A percentile compares a stretch with the other conserved stretches of the same genome.
These are phyloP conservation scores for Acanthopleura granulata DNA, from an alignment of 2,888 invertebrate species.

Conservation along the genomic window DNA sequence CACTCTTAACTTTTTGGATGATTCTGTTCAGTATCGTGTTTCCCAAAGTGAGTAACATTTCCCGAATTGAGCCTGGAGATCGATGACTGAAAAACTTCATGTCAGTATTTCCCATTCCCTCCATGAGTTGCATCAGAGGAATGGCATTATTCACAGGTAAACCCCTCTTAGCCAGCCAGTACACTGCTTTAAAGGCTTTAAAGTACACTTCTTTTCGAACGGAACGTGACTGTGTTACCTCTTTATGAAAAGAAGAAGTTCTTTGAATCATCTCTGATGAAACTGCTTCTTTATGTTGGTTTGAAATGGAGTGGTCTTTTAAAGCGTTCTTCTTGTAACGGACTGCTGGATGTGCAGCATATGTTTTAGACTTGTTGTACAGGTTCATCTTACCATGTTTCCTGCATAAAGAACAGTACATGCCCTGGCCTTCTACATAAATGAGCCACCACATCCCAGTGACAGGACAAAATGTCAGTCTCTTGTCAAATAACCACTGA, in stretches of 20 bases:
- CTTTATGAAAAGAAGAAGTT: not conserved
- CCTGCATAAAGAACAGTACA: too few relatives aligned
- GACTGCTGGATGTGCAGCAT: not conserved
- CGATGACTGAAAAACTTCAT: slow-evolving; percentile 8
- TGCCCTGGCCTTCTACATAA: slow-evolving; percentile 13
- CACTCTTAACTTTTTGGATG: not conserved
- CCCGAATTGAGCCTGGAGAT: not conserved
- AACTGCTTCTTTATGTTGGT: slow-evolving; percentile 14
- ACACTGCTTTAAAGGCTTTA: not conserved
- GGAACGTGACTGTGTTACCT: not conserved
- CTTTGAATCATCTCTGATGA: not conserved
- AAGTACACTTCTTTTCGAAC: not conserved
- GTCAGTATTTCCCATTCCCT: not conserved
- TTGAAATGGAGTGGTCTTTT: not conserved
- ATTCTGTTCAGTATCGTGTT: not conserved
- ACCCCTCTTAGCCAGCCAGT: not conserved
- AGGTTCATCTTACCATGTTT: slow-evolving; percentile 13
- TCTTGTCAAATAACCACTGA: slow-evolving; percentile 6
- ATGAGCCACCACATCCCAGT: too few relatives aligned
- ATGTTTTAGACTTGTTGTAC: not conserved
- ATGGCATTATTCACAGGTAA: not conserved
- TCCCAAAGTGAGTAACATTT: not conserved
- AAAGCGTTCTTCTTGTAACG: slow-evolving; percentile 4
- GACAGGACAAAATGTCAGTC: slow-evolving; percentile 13
- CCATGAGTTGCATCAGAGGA: not conserved